phyloP scores from a whole-genome alignment of 2,888 invertebrate species.

The Amblyjoppa fuscipennis region DNA sequence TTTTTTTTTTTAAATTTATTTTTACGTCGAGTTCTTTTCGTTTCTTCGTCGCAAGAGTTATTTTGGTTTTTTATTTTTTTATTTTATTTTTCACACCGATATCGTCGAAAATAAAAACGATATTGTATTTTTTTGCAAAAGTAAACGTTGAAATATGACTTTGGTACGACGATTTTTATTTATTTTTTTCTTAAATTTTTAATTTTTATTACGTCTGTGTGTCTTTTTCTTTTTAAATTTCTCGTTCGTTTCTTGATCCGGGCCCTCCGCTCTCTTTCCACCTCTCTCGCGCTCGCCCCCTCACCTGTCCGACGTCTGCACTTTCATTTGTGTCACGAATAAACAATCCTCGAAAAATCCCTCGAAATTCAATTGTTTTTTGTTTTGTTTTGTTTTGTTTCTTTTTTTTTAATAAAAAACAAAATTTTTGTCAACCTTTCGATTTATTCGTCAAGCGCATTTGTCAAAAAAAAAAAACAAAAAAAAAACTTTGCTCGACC shows the following conservation, averaged over 20 bases:
- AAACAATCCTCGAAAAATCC: constrained; percentile 16
- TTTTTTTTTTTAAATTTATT: not conserved
- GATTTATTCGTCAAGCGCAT: constrained; percentile 28
- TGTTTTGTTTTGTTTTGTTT: not conserved
- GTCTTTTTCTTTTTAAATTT: not conserved
- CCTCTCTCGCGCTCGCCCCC: constrained; percentile 50
- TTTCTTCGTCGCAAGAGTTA: not conserved
- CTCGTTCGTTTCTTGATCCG: not conserved
- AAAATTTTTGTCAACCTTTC: constrained; percentile 1
- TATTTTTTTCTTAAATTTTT: not conserved
- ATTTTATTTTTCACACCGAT: not conserved
- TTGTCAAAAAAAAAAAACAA: not conserved
- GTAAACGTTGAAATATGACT: too few species aligned
- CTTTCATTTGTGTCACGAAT: constrained; percentile 55
- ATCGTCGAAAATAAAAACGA: constrained; percentile 6
- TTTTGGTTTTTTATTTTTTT: not conserved
- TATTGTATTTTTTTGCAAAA: not conserved
- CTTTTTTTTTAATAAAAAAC: too few species aligned
- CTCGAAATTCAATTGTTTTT: not conserved
- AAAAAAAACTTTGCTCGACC: not conserved
- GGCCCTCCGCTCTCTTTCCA: constrained; percentile 19
- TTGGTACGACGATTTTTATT: constrained; percentile 1
- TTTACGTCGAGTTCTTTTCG: not conserved
- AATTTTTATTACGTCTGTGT: constrained; percentile 1
- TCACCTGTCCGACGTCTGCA: constrained; percentile 49